These are phyloP conservation scores for Spondyliosoma cantharus DNA, from an alignment of 2,797 vertebrate genomes.

Conservation along the genomic window DNA sequence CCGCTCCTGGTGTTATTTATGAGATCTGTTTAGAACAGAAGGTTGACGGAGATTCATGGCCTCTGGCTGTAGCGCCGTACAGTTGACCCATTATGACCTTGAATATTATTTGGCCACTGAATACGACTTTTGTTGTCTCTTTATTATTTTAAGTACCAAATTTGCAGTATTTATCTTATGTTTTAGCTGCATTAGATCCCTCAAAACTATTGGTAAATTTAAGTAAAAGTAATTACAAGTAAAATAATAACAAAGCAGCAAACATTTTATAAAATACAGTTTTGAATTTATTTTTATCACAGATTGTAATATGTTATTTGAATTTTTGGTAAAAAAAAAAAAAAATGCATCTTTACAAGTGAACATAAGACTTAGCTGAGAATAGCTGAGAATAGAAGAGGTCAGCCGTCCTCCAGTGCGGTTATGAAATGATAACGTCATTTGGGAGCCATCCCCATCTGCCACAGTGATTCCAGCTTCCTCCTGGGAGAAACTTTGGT, in stretches of 20 bases:
- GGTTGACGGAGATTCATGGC: neutral
- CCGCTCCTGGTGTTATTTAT: neutral
- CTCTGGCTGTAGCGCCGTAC: neutral
- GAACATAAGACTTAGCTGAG: neutral
- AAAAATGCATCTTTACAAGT: neutral
- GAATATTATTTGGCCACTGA: neutral
- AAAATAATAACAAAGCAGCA: neutral
- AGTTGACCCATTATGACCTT: neutral
- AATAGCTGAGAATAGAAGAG: conserved; percentile 13
- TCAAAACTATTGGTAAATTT: no score
- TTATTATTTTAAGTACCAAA: no score
- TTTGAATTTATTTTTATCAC: neutral
- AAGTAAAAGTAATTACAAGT: no score
- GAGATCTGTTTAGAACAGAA: neutral
- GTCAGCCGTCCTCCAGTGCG: neutral
- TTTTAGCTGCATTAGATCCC: no score
- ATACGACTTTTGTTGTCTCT: neutral
- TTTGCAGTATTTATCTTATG: no score
- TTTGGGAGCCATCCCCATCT: conserved; percentile 21
- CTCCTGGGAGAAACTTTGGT: conserved; percentile 28
- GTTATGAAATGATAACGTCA: conserved; percentile 29
- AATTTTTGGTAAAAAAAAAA: neutral
- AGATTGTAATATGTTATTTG: neutral
- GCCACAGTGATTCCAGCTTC: neutral
- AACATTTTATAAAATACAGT: neutral